Evolutionary conservation across 2,113 vertebrate genomes (phyloP).

Genomic region (Sylvilagus bachmani): DNA sequence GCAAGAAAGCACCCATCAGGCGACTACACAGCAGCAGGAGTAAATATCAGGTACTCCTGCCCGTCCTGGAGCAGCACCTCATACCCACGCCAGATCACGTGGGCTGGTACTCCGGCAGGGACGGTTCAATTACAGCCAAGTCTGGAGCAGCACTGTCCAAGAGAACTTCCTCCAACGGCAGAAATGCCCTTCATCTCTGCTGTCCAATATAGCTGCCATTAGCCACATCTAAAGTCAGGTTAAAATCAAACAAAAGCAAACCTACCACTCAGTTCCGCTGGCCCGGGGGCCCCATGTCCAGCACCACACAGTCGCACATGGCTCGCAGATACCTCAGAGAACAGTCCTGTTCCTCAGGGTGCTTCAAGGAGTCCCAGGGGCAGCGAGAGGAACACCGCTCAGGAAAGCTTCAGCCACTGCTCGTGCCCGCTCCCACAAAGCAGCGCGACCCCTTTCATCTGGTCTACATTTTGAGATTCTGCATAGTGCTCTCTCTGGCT

Average conservation of each 20-base stretch:
- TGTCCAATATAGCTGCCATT: background rate
- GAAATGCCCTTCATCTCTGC: background rate
- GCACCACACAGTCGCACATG: background rate
- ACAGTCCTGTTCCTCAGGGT: background rate
- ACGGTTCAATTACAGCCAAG: slow-evolving; percentile 25
- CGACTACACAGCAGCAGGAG: background rate
- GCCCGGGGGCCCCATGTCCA: background rate
- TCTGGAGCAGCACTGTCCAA: background rate
- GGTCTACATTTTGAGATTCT: background rate
- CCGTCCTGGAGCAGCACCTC: background rate
- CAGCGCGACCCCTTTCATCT: background rate
- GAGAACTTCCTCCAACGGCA: background rate
- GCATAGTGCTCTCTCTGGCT: background rate
- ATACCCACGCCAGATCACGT: background rate
- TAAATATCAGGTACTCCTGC: background rate
- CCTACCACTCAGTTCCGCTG: slow-evolving; percentile 36
- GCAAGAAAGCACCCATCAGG: slow-evolving; percentile 29
- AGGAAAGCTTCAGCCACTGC: background rate
- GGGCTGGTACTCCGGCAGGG: background rate
- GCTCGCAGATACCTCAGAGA: background rate
- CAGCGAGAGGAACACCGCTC: background rate
- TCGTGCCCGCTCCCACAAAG: background rate
- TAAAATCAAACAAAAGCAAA: slow-evolving; percentile 40
- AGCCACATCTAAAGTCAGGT: background rate
- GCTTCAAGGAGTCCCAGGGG: background rate